A percentile compares a stretch with the other conserved stretches of the same genome.
These are phyloP conservation scores for Gnathonemus echidnorhynchus DNA, from an alignment of 2,113 vertebrate species.

Conservation along the genomic window DNA sequence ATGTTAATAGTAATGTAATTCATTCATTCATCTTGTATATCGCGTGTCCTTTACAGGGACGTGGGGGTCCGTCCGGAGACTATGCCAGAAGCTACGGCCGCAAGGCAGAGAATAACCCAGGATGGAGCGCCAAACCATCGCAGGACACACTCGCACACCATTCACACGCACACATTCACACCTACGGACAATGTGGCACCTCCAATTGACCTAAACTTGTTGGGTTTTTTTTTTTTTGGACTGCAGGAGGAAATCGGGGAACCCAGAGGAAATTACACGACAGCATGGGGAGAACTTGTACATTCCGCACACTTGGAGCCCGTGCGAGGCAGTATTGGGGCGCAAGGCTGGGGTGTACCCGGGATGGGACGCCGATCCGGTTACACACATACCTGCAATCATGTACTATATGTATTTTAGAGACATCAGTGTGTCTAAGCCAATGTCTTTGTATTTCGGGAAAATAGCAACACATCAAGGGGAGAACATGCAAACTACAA, in stretches of 20 bases:
- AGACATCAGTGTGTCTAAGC: background rate
- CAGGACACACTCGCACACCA: background rate
- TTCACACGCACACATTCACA: background rate
- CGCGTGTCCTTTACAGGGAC: background rate
- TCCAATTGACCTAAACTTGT: background rate
- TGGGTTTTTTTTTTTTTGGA: background rate
- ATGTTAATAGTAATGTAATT: background rate
- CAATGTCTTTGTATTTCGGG: background rate
- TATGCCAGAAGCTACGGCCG: background rate
- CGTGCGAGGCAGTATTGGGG: background rate
- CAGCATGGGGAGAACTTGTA: background rate
- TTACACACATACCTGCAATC: background rate
- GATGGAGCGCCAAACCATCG: background rate
- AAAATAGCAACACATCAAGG: background rate
- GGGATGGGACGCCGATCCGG: background rate
- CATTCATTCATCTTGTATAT: background rate
- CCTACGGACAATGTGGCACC: background rate
- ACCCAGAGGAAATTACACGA: background rate
- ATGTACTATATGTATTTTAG: background rate
- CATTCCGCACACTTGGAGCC: background rate
- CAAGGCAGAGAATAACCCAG: background rate
- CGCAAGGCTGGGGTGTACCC: background rate
- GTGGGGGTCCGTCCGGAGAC: background rate
- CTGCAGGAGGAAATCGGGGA: background rate
- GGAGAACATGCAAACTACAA: background rate